Conservation (phyloP, 1,140 invertebrate genomes). For the Lasioglossum baleicum region DNA sequence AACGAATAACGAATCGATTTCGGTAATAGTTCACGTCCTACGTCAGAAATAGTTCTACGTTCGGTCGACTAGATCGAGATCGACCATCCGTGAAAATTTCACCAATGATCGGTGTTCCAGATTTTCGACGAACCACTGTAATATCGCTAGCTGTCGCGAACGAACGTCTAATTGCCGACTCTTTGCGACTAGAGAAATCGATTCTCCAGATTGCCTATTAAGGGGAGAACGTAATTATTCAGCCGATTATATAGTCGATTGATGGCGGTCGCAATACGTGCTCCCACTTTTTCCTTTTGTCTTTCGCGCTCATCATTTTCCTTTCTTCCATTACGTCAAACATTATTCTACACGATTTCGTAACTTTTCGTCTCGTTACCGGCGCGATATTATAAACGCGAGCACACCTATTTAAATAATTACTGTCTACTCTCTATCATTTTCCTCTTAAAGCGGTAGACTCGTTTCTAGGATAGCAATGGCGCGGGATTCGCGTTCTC, state of each 20-base stretch:
- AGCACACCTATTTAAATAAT: neutral
- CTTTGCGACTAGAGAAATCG: constrained; percentile 51
- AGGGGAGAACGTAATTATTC: constrained; percentile 56
- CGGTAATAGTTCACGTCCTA: neutral
- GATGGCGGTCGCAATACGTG: constrained; percentile 23
- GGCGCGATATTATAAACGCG: neutral
- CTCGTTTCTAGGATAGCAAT: no score
- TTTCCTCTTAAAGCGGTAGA: no score
- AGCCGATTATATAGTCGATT: constrained; percentile 40
- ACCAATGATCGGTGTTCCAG: constrained; percentile 46
- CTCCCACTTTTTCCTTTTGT: constrained; percentile 28
- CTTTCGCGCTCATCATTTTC: constrained; percentile 4
- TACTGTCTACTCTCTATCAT: no score
- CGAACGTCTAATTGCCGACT: constrained; percentile 43
- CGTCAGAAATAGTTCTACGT: constrained; percentile 4
- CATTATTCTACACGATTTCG: neutral
- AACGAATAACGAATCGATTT: neutral
- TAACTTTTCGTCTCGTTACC: neutral
- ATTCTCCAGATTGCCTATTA: constrained; percentile 49
- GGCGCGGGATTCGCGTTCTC: no score
- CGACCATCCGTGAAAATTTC: constrained; percentile 63
- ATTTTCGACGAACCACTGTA: constrained; percentile 43
- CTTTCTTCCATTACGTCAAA: constrained; percentile 5
- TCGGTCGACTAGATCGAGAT: constrained; percentile 34
- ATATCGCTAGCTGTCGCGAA: constrained; percentile 23